A percentile compares a stretch with the other conserved stretches of the same genome.
These are phyloP conservation scores for Polypedilum vanderplanki DNA, from an alignment of 1,140 invertebrate genomes.

Conservation along the genomic window DNA sequence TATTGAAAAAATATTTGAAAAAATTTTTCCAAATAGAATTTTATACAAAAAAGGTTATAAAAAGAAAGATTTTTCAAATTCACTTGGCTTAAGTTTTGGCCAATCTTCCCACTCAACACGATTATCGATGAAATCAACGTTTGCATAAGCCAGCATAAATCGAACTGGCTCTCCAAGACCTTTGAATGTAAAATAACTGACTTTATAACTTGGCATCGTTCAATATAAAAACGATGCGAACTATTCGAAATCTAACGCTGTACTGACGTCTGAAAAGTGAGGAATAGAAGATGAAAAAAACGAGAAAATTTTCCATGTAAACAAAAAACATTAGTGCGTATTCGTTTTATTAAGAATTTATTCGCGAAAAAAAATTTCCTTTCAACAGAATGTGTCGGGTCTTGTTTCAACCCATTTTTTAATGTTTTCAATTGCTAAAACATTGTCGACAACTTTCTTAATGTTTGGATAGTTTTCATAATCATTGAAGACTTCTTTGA, in stretches of 20 bases:
- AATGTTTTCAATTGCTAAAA: conserved; percentile 51
- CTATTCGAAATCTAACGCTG: too few relatives aligned
- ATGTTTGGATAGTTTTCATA: conserved; percentile 52
- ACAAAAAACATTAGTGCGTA: too few relatives aligned
- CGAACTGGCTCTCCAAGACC: conserved; percentile 56
- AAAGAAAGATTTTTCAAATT: conserved; percentile 31
- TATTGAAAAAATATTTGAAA: background rate
- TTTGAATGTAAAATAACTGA: conserved; percentile 54
- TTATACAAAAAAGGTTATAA: background rate
- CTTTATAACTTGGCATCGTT: conserved; percentile 40
- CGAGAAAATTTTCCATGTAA: too few relatives aligned
- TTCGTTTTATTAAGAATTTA: too few relatives aligned
- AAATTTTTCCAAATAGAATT: background rate
- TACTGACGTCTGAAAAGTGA: too few relatives aligned
- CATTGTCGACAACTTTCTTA: conserved; percentile 48
- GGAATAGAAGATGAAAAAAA: too few relatives aligned
- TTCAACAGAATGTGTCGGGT: conserved; percentile 41
- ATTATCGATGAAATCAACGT: conserved; percentile 53
- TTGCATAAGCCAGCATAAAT: conserved; percentile 50
- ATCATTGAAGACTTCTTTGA: conserved; percentile 46
- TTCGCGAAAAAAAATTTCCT: background rate
- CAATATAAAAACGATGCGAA: too few relatives aligned
- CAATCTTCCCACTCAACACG: conserved; percentile 45
- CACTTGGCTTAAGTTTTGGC: conserved; percentile 44
- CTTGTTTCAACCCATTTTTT: conserved; percentile 59